Percentiles rank a stretch among this genome's conserved stretches.
Conservation (phyloP, 2,113 vertebrate genomes). For the Numenius arquata region DNA sequence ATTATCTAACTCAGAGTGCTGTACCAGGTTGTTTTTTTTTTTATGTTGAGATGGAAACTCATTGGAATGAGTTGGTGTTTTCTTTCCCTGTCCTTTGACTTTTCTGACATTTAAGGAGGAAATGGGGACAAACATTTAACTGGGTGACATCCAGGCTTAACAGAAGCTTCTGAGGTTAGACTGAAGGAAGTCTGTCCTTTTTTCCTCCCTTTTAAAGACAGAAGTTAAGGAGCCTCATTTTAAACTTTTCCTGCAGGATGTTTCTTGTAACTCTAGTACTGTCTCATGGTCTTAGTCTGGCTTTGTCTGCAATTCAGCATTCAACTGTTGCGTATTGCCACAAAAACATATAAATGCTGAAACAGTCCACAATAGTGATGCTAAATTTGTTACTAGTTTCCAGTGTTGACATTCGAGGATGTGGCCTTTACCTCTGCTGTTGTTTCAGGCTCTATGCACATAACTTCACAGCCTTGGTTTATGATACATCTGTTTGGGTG, state of each 20-base stretch:
- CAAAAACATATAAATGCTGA: neutral
- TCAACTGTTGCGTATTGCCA: neutral
- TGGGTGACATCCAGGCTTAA: neutral
- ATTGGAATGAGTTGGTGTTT: neutral
- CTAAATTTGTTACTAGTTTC: neutral
- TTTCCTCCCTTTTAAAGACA: neutral
- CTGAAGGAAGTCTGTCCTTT: neutral
- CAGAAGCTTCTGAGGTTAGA: neutral
- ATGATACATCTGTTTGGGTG: neutral
- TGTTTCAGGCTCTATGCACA: neutral
- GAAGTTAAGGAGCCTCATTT: neutral
- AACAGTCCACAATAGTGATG: neutral
- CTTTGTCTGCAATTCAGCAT: neutral
- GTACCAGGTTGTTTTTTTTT: neutral
- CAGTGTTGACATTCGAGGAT: neutral
- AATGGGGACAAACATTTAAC: neutral
- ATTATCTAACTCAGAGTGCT: neutral
- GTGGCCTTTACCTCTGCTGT: neutral
- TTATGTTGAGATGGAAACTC: neutral
- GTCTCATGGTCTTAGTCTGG: neutral
- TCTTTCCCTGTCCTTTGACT: neutral
- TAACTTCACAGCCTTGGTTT: neutral
- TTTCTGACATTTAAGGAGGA: neutral
- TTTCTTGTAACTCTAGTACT: neutral
- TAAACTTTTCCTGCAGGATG: neutral